These are phyloP conservation scores for Petrophora chlorosata DNA, from an alignment of 2,888 invertebrate species.

Conservation along the genomic window DNA sequence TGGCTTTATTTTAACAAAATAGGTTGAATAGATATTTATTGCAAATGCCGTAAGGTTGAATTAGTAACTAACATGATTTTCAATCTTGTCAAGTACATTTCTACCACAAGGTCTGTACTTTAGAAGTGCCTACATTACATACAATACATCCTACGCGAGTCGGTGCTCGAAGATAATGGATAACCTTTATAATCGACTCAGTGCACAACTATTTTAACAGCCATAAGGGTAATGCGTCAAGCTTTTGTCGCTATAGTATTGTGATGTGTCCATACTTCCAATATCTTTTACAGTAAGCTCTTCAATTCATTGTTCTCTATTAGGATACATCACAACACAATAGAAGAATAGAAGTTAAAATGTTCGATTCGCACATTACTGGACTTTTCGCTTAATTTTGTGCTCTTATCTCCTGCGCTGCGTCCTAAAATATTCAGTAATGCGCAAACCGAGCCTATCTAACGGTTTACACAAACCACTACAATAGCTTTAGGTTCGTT, in stretches of 20 bases:
- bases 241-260: background rate
- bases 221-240: constrained; percentile 5
- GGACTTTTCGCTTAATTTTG: too few relatives aligned
- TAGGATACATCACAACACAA: background rate
- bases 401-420: too few relatives aligned
- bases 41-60: too few relatives aligned
- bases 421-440: too few relatives aligned
- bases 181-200: constrained; percentile 3
- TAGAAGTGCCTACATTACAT: constrained; percentile 6
- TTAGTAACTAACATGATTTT: too few relatives aligned
- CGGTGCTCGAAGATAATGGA: constrained; percentile 11
- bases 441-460: background rate
- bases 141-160: constrained; percentile 3
- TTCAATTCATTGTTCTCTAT: background rate
- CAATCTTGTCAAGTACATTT: background rate
- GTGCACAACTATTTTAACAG: constrained; percentile 14
- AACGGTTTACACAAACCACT: background rate
- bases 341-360: background rate
- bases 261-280: background rate
- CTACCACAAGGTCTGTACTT: background rate
- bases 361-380: background rate
- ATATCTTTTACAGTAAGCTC: background rate
- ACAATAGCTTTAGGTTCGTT: constrained; percentile 17
- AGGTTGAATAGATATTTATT: too few relatives aligned
- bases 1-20: too few relatives aligned